Percentiles rank a stretch among this genome's conserved stretches.
These are phyloP conservation scores for Pachyramphus minor DNA, from an alignment of 2,113 vertebrate species.

Conservation along the genomic window DNA sequence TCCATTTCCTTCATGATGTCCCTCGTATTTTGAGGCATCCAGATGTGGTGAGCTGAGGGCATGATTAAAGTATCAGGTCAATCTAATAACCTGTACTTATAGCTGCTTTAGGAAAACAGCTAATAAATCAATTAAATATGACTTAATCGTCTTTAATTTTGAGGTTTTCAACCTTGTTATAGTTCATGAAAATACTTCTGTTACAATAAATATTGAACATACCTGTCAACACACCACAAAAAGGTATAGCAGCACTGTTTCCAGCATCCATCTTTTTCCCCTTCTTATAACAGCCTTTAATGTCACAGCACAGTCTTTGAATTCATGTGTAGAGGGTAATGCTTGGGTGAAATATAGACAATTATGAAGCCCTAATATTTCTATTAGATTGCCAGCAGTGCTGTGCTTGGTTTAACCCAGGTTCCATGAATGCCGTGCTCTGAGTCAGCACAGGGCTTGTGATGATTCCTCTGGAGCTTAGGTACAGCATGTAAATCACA, in stretches of 20 bases:
- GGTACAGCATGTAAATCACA: background rate
- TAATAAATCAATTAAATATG: background rate
- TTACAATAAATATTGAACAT: background rate
- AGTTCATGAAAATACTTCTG: background rate
- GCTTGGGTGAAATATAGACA: background rate
- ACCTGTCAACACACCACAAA: background rate
- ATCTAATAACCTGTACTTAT: background rate
- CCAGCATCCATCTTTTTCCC: background rate
- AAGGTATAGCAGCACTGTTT: background rate
- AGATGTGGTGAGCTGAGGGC: background rate
- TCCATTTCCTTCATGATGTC: background rate
- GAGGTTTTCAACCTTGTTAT: background rate
- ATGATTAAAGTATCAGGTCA: background rate
- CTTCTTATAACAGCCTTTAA: background rate
- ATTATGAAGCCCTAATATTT: background rate
- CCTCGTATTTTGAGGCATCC: background rate
- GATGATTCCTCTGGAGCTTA: background rate
- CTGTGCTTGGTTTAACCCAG: background rate
- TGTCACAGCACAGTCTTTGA: background rate
- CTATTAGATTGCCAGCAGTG: background rate
- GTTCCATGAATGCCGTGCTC: background rate
- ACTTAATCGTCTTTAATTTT: background rate
- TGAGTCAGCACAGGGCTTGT: background rate
- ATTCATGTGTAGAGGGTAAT: background rate
- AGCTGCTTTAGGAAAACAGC: background rate